Evolutionary conservation across 2,113 vertebrate genomes (phyloP), one percentile per base, ranked within the genome.

Genomic region (Aix galericulata): DNA sequence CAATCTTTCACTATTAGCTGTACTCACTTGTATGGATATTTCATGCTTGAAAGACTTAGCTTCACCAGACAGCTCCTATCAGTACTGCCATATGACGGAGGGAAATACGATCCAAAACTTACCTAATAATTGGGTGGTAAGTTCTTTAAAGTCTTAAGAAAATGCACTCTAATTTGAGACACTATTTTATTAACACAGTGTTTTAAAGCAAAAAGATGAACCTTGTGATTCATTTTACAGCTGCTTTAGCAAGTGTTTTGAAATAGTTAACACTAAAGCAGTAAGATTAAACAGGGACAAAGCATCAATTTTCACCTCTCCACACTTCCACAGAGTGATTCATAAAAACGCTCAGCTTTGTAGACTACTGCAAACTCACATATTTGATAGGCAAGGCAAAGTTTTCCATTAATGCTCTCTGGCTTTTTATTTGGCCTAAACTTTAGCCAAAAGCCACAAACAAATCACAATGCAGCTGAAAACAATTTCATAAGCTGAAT

Each of bases 181-280:
- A 84, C 40, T 58, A 8, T 13, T 56, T 68, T n/a, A 67, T 15
- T 50, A 75, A 53, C 1, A 17, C 2, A 22, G 29, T 44, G 66
- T 79, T 85, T 83, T 59, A 14, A 71, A 84, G 42, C 52, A 75
- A 77, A 89, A 89, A 73, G 63, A 11, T 10, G 48, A 90, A 76
- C 44, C 50, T 48, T 56, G 34, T 23, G 60, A 77, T n/a, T 42
- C 0, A 67, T 55, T 71, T 36, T 38, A 63, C 34, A 26, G 29
- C 77, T 90, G 69, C 42, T 92, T 90, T 64, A 82, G 84, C 2
- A 23, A 71, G 26, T 3, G 48, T 66, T 92, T 91, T 90, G 53
- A 84, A 88, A 83, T 18, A 72, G 62, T 88, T 81, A 88, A 79
- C 78, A 27, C 62, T 78, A 53, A 91, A 80, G 56, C 89, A 88